Evolutionary conservation across 2,797 vertebrate genomes (phyloP), one percentile per base, ranked within the genome.

Genomic region (Artibeus jamaicensis): DNA sequence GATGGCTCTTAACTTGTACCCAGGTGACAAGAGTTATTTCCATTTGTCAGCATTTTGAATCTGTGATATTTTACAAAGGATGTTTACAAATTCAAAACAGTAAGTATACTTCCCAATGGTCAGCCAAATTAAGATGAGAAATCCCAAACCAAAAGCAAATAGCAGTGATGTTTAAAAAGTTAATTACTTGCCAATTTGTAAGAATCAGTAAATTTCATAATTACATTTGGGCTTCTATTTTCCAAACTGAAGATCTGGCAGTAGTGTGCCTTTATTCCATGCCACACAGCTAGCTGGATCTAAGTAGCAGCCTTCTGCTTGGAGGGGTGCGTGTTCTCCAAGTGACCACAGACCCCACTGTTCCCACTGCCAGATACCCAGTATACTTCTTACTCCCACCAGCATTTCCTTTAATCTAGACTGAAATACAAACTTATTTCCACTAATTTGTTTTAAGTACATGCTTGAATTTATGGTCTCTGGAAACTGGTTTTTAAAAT

Each of bases 401-500:
- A 16, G 11, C 16, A 44, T 87, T 78, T 44, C 24, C 4, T 26
- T 19, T 32, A 39, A 59, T 93, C 65, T 74, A 82, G 48, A 89
- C 4, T 37, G 37, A 53, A 22, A 86, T 73, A 46, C 55, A 88
- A 65, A 59, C 8, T 84, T 76, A 46, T 10, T 76, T 71, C 65
- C 22, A 79, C 65, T 89, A 39, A 78, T 65, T 90, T 86, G 42
- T 4, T 81, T 84, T 91, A 62, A 93, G 3, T 0, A 39, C 22
- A 84, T 70, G 5, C 42, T 86, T 95, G 10, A 46, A n/a, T 48
- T 73, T 76, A 62, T 46, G 44, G 21, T 70, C 44, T 94, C 68
- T 65, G 55, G 26, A 87, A 93, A 71, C n/a, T 48, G 15, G 4
- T 59, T 89, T 91, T 29, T 59, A 11, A 94, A 91, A 78, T 90